Base-by-base conservation (phyloP, 2,797 vertebrate genomes). In the Luscinia megarhynchos region DNA sequence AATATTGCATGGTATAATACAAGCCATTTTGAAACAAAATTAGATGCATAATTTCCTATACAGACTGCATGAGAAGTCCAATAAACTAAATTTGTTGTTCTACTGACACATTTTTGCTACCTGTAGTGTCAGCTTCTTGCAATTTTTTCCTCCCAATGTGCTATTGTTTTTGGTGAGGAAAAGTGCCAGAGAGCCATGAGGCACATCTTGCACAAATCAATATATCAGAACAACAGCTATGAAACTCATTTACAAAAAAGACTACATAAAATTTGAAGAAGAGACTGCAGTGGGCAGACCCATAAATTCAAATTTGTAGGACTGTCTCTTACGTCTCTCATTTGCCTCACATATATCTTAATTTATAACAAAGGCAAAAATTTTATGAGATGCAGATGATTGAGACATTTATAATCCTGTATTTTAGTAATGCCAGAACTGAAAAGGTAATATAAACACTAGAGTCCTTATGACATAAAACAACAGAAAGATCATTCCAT, bases 11-110 rank as follows among this genome's bases (percentile, higher is more conserved):
- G 29, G 69, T 95, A 94, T 89, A 94, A 96, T 82, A 86, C 66
- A 97, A 95, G 73, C 40, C 91, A 94, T 95, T 96, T 95, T 95
- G 90, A 96, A 97, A 97, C 90, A 96, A 97, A 97, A 98, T 96
- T 95, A 96, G 69, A 97, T 94, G 72, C 76, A 95, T 72, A 93
- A 93, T 96, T 97, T 97, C 57, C 89, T 96, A 89, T 90, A 95
- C 27, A 92, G 76, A 82, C 62, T 58, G 59, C 63, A 86, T 55
- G 68, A 64, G 93, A 96, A 89, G 45, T 48, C 90, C 24, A 93
- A 89, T 97, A 96, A 96, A 90, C 34, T 64, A 92, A 87, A 95
- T 83, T 81, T 93, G 66, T 93, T 94, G 93, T 95, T 95, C 48
- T 89, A 55, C 38, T 89, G 91, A 85, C 62, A 95, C 30, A 68